Evolutionary conservation across 2,797 vertebrate genomes (phyloP).

Genomic region (Pseudocheirus occidentalis): DNA sequence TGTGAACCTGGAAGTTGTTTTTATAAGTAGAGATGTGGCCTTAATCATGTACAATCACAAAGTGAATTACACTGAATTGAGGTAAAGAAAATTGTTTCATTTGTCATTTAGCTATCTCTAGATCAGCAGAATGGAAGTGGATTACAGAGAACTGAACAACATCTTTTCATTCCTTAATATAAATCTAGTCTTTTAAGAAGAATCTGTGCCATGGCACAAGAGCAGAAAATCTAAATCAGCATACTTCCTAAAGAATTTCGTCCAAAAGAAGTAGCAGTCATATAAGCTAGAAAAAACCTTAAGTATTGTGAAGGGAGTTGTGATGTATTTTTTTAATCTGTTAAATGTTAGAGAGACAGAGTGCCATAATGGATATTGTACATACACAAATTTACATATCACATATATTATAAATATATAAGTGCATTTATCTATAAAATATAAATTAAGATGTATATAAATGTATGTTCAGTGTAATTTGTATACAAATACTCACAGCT

Average conservation of each 20-base stretch:
- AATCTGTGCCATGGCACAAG: not conserved
- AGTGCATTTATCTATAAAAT: not conserved
- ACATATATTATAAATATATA: not conserved
- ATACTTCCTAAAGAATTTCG: not conserved
- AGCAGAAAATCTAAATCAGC: not conserved
- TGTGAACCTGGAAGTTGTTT: not conserved
- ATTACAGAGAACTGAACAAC: not conserved
- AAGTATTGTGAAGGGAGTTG: not conserved
- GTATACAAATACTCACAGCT: not conserved
- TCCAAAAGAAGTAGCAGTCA: not conserved
- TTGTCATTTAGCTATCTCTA: slow-evolving; percentile 5
- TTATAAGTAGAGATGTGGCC: slow-evolving; percentile 2
- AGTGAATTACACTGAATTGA: not conserved
- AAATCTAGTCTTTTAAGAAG: slow-evolving; percentile 1
- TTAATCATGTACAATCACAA: slow-evolving; percentile 1
- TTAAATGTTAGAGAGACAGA: not conserved
- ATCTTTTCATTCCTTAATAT: slow-evolving; percentile 8
- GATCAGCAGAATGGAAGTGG: slow-evolving; percentile 7
- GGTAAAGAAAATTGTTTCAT: slow-evolving; percentile 5
- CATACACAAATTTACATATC: not conserved
- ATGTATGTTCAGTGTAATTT: not conserved
- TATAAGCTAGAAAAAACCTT: not conserved
- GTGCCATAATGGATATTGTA: not conserved
- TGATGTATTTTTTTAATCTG: not conserved
- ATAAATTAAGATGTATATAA: not conserved